Conservation (phyloP, 2,797 vertebrate species). For the Girardinus metallicus region DNA sequence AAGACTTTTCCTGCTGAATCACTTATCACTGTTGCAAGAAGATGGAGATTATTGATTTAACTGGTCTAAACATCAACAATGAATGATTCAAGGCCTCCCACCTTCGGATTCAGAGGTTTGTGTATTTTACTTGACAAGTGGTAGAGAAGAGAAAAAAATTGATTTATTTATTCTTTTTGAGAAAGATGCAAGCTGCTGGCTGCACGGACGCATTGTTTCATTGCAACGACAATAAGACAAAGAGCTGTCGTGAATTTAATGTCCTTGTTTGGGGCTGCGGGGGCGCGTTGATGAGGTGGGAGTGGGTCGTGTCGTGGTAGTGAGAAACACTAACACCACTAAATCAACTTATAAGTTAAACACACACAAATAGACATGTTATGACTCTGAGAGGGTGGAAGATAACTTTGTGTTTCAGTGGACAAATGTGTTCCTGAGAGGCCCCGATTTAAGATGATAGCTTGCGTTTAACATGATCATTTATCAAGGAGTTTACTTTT, state of each 20-base stretch:
- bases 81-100: slow-evolving; percentile 52
- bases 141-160: slow-evolving; percentile 9
- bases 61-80: slow-evolving; percentile 74
- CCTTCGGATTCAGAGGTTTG: slow-evolving; percentile 41
- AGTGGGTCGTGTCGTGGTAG: slow-evolving; percentile 62
- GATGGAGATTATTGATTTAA: slow-evolving; percentile 75
- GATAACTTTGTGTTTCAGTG: slow-evolving; percentile 42
- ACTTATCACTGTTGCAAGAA: slow-evolving; percentile 71
- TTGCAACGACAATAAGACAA: slow-evolving; percentile 36
- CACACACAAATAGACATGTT: slow-evolving; percentile 42
- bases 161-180: slow-evolving; percentile 55
- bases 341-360: slow-evolving; percentile 75
- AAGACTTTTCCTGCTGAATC: slow-evolving; percentile 57
- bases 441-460: slow-evolving; percentile 7
- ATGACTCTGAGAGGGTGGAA: slow-evolving; percentile 43
- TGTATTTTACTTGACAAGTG: slow-evolving; percentile 64
- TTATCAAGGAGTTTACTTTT: slow-evolving; percentile 23
- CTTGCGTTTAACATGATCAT: background rate
- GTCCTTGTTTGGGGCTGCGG: slow-evolving; percentile 60
- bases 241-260: slow-evolving; percentile 66
- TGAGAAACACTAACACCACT: slow-evolving; percentile 70
- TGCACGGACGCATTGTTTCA: slow-evolving; percentile 19
- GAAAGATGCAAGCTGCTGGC: slow-evolving; percentile 34
- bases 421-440: slow-evolving; percentile 26
- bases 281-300: slow-evolving; percentile 62